Percentiles rank a stretch among this genome's conserved stretches.
These are phyloP conservation scores for Cydia amplana DNA, from an alignment of 1,140 invertebrate species.

Conservation along the genomic window DNA sequence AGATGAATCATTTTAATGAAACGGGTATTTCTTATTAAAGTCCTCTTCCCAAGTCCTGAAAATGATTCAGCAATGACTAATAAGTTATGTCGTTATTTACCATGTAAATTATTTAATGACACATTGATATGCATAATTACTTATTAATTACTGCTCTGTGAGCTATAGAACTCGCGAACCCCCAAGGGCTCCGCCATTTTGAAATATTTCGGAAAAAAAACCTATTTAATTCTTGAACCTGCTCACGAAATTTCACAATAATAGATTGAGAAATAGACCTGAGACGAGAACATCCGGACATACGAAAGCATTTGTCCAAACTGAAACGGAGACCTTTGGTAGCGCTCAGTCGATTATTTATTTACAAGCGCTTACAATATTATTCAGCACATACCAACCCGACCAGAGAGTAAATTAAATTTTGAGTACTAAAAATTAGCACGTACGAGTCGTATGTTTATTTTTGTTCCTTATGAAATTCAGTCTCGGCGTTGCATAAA, in stretches of 20 bases:
- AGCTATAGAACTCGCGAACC: no score
- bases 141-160: no score
- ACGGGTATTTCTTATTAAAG: not conserved
- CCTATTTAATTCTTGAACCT: no score
- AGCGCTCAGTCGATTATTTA: no score
- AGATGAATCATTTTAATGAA: not conserved
- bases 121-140: not conserved
- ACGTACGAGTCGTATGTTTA: constrained; percentile 4
- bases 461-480: constrained; percentile 11
- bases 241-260: no score
- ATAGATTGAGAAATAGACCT: no score
- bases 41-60: not conserved
- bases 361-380: not conserved
- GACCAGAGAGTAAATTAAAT: not conserved
- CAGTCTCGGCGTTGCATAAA: constrained; percentile 36
- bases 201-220: no score
- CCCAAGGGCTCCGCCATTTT: no score
- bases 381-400: no score
- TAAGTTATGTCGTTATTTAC: not conserved
- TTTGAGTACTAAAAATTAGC: not conserved
- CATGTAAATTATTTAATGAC: not conserved
- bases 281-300: no score
- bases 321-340: no score
- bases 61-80: constrained; percentile 14
- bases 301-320: no score